phyloP scores from a whole-genome alignment of 2,797 vertebrate species.

The Parauchenoglanis ngamensis region DNA sequence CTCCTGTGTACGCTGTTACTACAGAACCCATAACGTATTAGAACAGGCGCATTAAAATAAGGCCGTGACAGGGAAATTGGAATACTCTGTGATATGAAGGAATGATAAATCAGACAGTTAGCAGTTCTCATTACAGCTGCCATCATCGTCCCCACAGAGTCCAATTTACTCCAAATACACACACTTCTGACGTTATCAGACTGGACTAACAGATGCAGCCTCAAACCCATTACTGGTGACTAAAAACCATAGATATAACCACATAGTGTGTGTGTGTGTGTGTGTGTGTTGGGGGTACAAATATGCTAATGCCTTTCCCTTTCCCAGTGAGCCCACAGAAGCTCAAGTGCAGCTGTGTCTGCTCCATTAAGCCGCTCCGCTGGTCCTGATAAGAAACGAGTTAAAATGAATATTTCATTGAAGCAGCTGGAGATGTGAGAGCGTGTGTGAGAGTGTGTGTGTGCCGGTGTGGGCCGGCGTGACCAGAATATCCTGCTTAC shows the following conservation, averaged over 20 bases:
- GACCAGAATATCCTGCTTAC: slow-evolving; percentile 14
- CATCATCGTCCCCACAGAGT: neutral
- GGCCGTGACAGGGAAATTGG: neutral
- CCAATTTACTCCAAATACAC: slow-evolving; percentile 17
- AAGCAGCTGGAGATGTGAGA: slow-evolving; percentile 68
- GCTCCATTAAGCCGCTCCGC: slow-evolving; percentile 50
- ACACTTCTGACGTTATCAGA: neutral
- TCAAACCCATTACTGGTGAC: neutral
- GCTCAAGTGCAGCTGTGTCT: slow-evolving; percentile 48
- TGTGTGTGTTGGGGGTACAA: neutral
- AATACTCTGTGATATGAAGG: neutral
- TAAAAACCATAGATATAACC: slow-evolving; percentile 17
- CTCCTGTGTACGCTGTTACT: neutral
- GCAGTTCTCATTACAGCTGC: neutral
- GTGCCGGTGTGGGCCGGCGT: neutral
- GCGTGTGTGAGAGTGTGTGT: slow-evolving; percentile 11
- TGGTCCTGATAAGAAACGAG: slow-evolving; percentile 59
- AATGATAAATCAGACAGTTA: slow-evolving; percentile 8
- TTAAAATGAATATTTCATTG: slow-evolving; percentile 77
- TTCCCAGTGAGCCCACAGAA: slow-evolving; percentile 22
- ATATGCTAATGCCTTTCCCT: slow-evolving; percentile 23
- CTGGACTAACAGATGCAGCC: neutral
- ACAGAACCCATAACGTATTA: neutral
- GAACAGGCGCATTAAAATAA: neutral
- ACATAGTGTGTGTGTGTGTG: neutral